These are phyloP conservation scores for Macquaria australasica DNA, from an alignment of 2,113 vertebrate species.

Conservation along the genomic window DNA sequence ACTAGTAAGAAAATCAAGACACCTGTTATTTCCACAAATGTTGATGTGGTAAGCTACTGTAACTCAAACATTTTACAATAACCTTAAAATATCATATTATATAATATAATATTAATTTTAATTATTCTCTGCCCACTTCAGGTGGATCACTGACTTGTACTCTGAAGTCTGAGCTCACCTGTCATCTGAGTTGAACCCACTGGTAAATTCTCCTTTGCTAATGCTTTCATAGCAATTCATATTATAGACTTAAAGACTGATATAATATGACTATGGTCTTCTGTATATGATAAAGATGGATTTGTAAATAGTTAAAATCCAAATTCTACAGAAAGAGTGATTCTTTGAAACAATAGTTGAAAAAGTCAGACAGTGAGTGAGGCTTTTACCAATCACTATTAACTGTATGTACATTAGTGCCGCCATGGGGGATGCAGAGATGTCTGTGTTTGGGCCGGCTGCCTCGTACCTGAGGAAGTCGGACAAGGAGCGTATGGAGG, in stretches of 20 bases:
- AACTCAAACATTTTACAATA: not conserved
- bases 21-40: not conserved
- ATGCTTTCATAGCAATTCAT: not conserved
- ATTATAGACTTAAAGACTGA: not conserved
- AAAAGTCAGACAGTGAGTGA: not conserved
- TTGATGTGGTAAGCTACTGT: not conserved
- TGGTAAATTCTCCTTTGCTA: conserved; percentile 50
- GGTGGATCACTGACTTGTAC: conserved; percentile 41
- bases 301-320: not conserved
- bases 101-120: not conserved
- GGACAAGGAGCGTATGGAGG: conserved; percentile 90
- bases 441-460: conserved; percentile 87
- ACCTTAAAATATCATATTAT: not conserved
- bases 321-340: not conserved
- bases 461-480: conserved; percentile 89
- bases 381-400: not conserved
- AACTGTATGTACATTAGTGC: conserved; percentile 25
- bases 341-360: too few relatives aligned
- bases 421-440: conserved; percentile 87
- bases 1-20: not conserved
- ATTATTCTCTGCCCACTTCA: conserved; percentile 58
- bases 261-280: not conserved
- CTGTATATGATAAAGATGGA: not conserved
- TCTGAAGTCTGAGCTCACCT: conserved; percentile 43
- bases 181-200: conserved; percentile 44